phyloP scores from a whole-genome alignment of 2,888 invertebrate species.

The Octonoba sinensis region DNA sequence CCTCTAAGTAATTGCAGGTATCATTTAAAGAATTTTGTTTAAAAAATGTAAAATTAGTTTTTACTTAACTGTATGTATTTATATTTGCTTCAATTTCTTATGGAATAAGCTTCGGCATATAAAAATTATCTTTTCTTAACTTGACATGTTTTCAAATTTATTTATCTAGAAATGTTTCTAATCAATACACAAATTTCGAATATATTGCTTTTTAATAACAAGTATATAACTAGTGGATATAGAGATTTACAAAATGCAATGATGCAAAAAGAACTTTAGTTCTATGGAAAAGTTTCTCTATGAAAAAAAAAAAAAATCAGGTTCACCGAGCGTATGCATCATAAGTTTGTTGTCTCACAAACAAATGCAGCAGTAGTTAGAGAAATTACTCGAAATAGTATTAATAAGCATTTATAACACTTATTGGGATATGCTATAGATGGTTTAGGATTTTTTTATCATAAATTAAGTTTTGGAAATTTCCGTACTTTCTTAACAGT shows the following conservation, averaged over 20 bases:
- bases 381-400: constrained; percentile 15
- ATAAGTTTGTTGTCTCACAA: constrained; percentile 28
- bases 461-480: constrained; percentile 47
- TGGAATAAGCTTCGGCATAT: too few species aligned
- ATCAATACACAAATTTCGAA: constrained; percentile 59
- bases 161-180: constrained; percentile 56
- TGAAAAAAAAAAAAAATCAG: constrained; percentile 32
- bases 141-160: constrained; percentile 53
- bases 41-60: too few species aligned
- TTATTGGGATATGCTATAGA: constrained; percentile 37
- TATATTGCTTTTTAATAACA: constrained; percentile 55
- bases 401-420: constrained; percentile 33
- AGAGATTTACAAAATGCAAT: constrained; percentile 36
- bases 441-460: constrained; percentile 25
- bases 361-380: constrained; percentile 32
- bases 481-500: constrained; percentile 58
- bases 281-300: constrained; percentile 36
- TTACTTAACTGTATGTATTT: too few species aligned
- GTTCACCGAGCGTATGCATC: constrained; percentile 26
- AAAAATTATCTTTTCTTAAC: neutral
- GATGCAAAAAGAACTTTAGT: constrained; percentile 43
- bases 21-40: too few species aligned
- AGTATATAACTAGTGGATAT: constrained; percentile 47
- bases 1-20: too few species aligned
- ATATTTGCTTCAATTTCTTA: too few species aligned